A percentile compares a stretch with the other conserved stretches of the same genome.
phyloP scores from a whole-genome alignment of 2,888 invertebrate species.

The Tachina lurida region DNA sequence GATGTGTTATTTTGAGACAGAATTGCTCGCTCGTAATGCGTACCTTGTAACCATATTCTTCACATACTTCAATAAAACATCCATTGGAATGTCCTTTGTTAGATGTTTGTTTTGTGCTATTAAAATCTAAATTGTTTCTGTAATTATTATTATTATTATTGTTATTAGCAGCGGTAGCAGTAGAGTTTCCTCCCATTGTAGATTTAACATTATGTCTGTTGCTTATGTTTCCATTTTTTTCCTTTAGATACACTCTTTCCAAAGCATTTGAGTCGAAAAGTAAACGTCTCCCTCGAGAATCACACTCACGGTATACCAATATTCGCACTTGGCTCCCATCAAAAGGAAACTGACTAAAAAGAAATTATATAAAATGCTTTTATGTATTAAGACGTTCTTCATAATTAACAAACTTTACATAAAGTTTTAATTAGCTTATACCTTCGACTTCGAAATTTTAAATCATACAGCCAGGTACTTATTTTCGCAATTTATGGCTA shows the following conservation, averaged over 20 bases:
- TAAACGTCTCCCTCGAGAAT: slow-evolving; percentile 90
- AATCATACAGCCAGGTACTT: too few species aligned
- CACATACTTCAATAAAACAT: slow-evolving; percentile 85
- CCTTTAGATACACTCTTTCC: slow-evolving; percentile 84
- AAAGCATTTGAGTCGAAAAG: slow-evolving; percentile 92
- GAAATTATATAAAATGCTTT: neutral
- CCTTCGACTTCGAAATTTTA: too few species aligned
- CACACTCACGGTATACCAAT: slow-evolving; percentile 93
- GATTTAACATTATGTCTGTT: slow-evolving; percentile 63
- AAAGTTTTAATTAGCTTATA: neutral
- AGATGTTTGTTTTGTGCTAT: slow-evolving; percentile 43
- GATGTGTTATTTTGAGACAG: neutral
- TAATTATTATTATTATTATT: slow-evolving; percentile 56
- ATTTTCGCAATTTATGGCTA: too few species aligned
- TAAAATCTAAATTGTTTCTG: slow-evolving; percentile 50
- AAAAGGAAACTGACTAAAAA: slow-evolving; percentile 85
- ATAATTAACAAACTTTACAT: neutral
- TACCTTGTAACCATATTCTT: slow-evolving; percentile 87
- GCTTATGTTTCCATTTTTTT: slow-evolving; percentile 70
- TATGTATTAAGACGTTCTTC: neutral
- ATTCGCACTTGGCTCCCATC: slow-evolving; percentile 89
- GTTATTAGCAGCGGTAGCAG: slow-evolving; percentile 8
- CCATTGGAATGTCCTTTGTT: slow-evolving; percentile 78
- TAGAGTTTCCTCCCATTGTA: slow-evolving; percentile 65
- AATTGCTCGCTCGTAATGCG: slow-evolving; percentile 74